Percentiles rank a stretch among this genome's conserved stretches.
phyloP scores from a whole-genome alignment of 2,113 vertebrate species.

The Albula glossodonta region DNA sequence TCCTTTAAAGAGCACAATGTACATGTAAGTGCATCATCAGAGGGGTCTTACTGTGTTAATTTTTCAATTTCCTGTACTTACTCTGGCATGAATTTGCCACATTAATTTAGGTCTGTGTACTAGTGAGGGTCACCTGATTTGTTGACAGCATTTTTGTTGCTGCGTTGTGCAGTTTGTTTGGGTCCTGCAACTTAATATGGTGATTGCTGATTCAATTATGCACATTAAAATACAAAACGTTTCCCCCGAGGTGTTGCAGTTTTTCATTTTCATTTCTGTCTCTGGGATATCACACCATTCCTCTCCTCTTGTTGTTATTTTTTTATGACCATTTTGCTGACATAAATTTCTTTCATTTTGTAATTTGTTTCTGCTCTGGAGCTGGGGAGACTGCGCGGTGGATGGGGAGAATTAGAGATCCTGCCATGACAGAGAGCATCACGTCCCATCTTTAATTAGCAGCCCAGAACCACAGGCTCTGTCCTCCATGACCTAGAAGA shows the following conservation, averaged over 20 bases:
- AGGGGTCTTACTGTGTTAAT: too few relatives aligned
- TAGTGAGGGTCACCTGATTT: background rate
- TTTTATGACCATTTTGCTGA: background rate
- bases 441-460: background rate
- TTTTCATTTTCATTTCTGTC: background rate
- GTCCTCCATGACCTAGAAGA: too few relatives aligned
- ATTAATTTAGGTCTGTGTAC: background rate
- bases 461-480: too few relatives aligned
- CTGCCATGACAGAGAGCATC: background rate
- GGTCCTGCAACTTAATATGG: background rate
- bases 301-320: background rate
- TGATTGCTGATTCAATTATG: background rate
- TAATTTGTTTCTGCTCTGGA: background rate
- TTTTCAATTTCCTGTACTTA: background rate
- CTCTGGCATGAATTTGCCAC: background rate
- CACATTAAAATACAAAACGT: background rate
- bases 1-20: too few relatives aligned
- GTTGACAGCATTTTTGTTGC: background rate
- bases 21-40: too few relatives aligned
- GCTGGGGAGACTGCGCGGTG: too few relatives aligned
- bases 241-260: background rate
- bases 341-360: background rate
- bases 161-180: background rate
- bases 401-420: background rate
- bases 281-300: background rate